These are phyloP conservation scores for Halocaridina rubra DNA, from an alignment of 2,888 invertebrate genomes.

Conservation along the genomic window DNA sequence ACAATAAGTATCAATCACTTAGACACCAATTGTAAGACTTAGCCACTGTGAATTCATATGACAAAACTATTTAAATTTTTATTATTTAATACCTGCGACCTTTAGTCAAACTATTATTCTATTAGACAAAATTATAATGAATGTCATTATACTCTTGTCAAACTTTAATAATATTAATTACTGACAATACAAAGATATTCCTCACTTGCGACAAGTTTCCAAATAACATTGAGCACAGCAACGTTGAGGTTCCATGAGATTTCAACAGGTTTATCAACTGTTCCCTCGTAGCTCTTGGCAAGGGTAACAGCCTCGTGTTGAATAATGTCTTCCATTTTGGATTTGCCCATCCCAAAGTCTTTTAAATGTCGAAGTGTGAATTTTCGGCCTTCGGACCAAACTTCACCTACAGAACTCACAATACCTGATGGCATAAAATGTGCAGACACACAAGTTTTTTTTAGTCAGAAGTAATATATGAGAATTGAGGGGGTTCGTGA, in stretches of 20 bases:
- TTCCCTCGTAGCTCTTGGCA: slow-evolving; percentile 20
- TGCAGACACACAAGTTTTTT: too few relatives aligned
- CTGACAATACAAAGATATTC: too few relatives aligned
- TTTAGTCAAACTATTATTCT: not conserved
- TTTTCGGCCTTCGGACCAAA: slow-evolving; percentile 1
- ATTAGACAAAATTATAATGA: not conserved
- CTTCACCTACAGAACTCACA: not conserved
- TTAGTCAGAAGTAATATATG: too few relatives aligned
- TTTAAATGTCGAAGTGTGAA: slow-evolving; percentile 34
- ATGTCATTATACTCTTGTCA: too few relatives aligned
- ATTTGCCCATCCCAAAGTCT: slow-evolving; percentile 38
- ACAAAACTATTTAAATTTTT: not conserved
- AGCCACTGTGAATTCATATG: not conserved
- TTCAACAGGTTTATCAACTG: not conserved
- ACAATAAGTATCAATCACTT: not conserved
- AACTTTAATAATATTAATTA: too few relatives aligned
- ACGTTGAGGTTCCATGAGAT: slow-evolving; percentile 23
- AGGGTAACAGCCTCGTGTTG: slow-evolving; percentile 15
- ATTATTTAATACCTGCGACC: not conserved
- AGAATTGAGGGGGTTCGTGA: too few relatives aligned
- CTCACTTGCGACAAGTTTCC: slow-evolving; percentile 36
- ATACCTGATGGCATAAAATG: too few relatives aligned
- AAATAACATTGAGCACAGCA: slow-evolving; percentile 33
- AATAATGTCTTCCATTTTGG: slow-evolving; percentile 1
- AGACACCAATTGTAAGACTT: not conserved